Percentiles rank a stretch among this genome's conserved stretches.
These are phyloP conservation scores for Ptychodera flava DNA, from an alignment of 35 echinoderm and acorn worm species.

Conservation along the genomic window DNA sequence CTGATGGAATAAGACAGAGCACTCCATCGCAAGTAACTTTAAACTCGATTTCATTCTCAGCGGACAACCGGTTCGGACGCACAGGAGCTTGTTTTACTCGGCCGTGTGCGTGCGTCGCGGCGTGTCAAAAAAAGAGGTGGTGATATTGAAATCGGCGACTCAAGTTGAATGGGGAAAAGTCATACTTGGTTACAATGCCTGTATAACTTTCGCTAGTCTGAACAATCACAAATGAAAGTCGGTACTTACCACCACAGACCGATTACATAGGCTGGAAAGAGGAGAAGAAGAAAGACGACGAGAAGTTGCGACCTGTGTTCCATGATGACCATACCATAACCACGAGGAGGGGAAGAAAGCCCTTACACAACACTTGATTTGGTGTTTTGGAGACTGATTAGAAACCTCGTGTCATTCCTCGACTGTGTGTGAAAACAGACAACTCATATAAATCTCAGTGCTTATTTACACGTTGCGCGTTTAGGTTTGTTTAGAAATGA, in stretches of 20 bases:
- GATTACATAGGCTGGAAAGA: neutral
- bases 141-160: no score
- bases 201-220: neutral
- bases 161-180: no score
- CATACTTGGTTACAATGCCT: no score
- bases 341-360: no score
- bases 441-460: neutral
- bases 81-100: no score
- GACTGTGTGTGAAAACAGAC: neutral
- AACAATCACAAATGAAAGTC: neutral
- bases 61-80: no score
- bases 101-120: no score
- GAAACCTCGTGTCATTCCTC: neutral
- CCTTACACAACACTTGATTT: neutral
- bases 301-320: neutral
- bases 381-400: neutral
- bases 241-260: neutral
- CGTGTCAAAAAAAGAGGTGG: no score
- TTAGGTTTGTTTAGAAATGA: neutral
- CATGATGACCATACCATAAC: neutral
- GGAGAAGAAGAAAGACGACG: neutral
- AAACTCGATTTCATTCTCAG: no score
- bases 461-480: neutral
- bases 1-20: no score
- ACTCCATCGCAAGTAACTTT: no score